Conservation (phyloP, 1,140 invertebrate species). For the Drosophila rufa region DNA sequence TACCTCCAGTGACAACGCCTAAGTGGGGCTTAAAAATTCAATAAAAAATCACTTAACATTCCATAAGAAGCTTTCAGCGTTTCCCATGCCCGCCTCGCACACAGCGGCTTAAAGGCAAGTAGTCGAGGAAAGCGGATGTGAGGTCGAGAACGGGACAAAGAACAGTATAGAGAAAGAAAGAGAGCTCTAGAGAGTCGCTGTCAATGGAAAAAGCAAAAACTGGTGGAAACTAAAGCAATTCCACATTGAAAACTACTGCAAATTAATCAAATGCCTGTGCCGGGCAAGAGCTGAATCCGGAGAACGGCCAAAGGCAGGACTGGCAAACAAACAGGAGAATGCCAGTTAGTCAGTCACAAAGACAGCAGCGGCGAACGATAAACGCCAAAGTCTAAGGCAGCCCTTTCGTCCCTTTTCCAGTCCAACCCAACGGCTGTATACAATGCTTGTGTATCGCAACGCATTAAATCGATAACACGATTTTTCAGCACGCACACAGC, state of each 20-base stretch:
- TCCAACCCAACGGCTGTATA: slow-evolving; percentile 30
- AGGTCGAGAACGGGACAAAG: neutral
- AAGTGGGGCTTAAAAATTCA: slow-evolving; percentile 59
- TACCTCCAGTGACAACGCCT: slow-evolving; percentile 49
- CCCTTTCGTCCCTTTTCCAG: slow-evolving; percentile 10
- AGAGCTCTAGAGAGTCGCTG: slow-evolving; percentile 10
- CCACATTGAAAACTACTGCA: slow-evolving; percentile 80
- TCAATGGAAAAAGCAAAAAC: slow-evolving; percentile 43
- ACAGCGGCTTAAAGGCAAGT: slow-evolving; percentile 25
- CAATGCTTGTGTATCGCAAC: slow-evolving; percentile 42
- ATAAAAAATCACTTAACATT: slow-evolving; percentile 67
- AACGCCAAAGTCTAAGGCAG: slow-evolving; percentile 45
- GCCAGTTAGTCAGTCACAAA: slow-evolving; percentile 76
- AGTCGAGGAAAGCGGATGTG: neutral
- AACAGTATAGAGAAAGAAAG: neutral
- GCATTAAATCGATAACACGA: slow-evolving; percentile 84
- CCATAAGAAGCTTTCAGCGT: slow-evolving; percentile 60
- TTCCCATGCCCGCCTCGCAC: slow-evolving; percentile 29
- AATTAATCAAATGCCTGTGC: slow-evolving; percentile 80
- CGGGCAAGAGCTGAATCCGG: slow-evolving; percentile 3
- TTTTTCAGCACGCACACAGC: slow-evolving; percentile 78
- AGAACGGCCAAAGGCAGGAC: slow-evolving; percentile 42
- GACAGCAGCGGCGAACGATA: slow-evolving; percentile 57
- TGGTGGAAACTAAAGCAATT: slow-evolving; percentile 74
- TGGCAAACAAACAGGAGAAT: slow-evolving; percentile 51